Percentiles rank a stretch among this genome's conserved stretches.
Evolutionary conservation across 2,797 vertebrate genomes (phyloP).

Genomic region (Peromyscus aztecus): DNA sequence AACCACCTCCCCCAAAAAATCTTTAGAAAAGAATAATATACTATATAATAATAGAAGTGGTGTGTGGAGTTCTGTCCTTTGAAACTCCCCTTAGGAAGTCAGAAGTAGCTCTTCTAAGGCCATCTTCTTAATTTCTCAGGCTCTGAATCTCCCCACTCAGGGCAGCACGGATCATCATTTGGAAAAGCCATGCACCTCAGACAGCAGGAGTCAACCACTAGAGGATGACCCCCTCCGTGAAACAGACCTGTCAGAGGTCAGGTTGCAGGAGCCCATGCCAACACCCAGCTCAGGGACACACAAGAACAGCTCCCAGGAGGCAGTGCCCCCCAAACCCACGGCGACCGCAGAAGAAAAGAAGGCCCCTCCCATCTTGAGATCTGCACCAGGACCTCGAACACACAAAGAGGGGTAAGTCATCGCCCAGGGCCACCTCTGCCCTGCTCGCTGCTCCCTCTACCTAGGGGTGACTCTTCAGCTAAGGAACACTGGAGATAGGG

Average conservation of each 20-base stretch:
- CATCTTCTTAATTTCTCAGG: background rate
- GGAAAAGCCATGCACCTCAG: background rate
- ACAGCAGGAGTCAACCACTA: background rate
- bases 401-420: constrained; percentile 49
- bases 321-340: background rate
- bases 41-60: background rate
- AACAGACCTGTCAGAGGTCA: background rate
- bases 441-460: background rate
- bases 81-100: background rate
- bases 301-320: constrained; percentile 10
- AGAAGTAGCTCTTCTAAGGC: background rate
- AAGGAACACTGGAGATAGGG: background rate
- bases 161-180: background rate
- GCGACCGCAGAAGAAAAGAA: background rate
- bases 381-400: background rate
- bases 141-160: background rate
- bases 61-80: background rate
- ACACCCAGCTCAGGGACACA: background rate
- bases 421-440: background rate
- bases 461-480: background rate
- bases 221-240: background rate
- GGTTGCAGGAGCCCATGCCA: background rate
- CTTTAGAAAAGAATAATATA: background rate
- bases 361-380: background rate
- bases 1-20: background rate